phyloP scores from a whole-genome alignment of 2,113 vertebrate genomes.

The Parus major region DNA sequence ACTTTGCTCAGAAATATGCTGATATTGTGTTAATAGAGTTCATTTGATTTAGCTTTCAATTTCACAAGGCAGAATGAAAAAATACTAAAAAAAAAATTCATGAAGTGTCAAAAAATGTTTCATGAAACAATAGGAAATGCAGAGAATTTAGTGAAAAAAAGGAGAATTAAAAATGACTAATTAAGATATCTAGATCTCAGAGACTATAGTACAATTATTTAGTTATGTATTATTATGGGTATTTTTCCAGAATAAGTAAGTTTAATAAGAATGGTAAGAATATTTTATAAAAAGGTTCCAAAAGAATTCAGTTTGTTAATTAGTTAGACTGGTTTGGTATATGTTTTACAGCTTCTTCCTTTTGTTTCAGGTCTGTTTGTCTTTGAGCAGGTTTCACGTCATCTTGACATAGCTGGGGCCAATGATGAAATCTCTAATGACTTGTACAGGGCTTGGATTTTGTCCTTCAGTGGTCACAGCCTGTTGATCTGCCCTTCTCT shows the following conservation, averaged over 20 bases:
- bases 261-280: not conserved
- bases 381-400: not conserved
- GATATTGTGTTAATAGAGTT: not conserved
- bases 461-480: not conserved
- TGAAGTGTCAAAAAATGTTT: not conserved
- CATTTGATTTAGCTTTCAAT: not conserved
- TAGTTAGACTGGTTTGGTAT: not conserved
- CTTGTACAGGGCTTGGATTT: not conserved
- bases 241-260: not conserved
- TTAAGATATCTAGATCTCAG: not conserved
- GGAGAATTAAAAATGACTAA: not conserved
- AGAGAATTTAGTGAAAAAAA: not conserved
- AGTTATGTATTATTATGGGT: not conserved
- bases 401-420: not conserved
- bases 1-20: not conserved
- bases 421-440: not conserved
- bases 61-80: not conserved
- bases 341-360: not conserved
- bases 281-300: not conserved
- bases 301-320: not conserved
- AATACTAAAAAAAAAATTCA: fast-evolving
- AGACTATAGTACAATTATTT: not conserved
- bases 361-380: not conserved
- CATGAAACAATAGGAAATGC: not conserved
- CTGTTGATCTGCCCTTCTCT: not conserved